These are phyloP conservation scores for Adelphocoris suturalis DNA, from an alignment of 2,888 invertebrate genomes.

Conservation along the genomic window DNA sequence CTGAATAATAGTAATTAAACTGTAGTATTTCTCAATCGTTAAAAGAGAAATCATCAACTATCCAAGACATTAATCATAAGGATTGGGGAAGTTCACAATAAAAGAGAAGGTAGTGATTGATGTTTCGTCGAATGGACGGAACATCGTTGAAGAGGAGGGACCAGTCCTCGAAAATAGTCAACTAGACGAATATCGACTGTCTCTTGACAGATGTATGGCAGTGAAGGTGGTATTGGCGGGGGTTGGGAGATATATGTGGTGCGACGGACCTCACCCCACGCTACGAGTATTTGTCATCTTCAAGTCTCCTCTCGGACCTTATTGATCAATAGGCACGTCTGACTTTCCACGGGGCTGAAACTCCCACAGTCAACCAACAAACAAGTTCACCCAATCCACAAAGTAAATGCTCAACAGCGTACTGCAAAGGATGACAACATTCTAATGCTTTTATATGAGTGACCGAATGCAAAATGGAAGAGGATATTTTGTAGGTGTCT, in stretches of 20 bases:
- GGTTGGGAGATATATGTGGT: slow-evolving; percentile 49
- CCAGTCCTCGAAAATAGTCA: slow-evolving; percentile 26
- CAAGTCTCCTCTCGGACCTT: slow-evolving; percentile 47
- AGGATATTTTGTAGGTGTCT: too few relatives aligned
- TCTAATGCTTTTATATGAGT: too few relatives aligned
- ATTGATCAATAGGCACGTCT: slow-evolving; percentile 46
- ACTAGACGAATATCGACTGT: slow-evolving; percentile 53
- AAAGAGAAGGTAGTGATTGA: slow-evolving; percentile 17
- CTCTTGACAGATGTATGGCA: slow-evolving; percentile 43
- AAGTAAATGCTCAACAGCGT: neutral
- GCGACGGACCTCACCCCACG: slow-evolving; percentile 52
- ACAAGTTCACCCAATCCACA: neutral
- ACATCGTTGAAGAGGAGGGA: neutral
- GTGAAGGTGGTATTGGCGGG: slow-evolving; percentile 6
- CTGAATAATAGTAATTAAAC: too few relatives aligned
- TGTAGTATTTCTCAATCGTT: neutral
- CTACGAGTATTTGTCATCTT: slow-evolving; percentile 53
- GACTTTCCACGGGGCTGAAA: neutral
- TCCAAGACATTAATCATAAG: neutral
- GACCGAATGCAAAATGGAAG: too few relatives aligned
- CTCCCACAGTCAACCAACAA: neutral
- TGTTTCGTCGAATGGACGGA: slow-evolving; percentile 15
- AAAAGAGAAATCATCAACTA: neutral
- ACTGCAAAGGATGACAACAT: too few relatives aligned
- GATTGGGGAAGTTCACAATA: neutral